Base-by-base conservation (phyloP, 2,113 vertebrate species). In the Indicator indicator region DNA sequence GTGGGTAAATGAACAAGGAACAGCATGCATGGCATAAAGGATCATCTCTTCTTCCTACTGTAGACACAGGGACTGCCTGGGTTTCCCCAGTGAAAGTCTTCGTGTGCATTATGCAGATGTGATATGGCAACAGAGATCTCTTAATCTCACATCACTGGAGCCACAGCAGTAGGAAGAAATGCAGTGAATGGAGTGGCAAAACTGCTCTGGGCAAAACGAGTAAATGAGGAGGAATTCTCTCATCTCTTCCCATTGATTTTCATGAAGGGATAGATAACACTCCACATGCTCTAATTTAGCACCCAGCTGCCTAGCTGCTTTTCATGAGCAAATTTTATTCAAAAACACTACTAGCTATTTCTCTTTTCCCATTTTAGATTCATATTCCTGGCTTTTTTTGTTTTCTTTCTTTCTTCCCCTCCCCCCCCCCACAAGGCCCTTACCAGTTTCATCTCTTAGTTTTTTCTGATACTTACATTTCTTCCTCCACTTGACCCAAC, bases 1-100 rank as follows among this genome's bases (percentile, higher is more conserved):
- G 28, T 42, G 13, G 30, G 11, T 70, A 60, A 56, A 32, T 44
- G 59, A 50, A 42, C 6, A 69, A 30, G 24, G 13, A 69, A 28
- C 6, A 59, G 5, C n/a, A 63, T 12, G 27, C 4, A 7, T 4
- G 2, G 0, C 2, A 0, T 8, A 16, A 58, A 27, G 20, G 7
- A 16, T 16, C 26, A 46, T 50, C 16, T 81, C 8, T 32, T 58
- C 11, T 40, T 7, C 21, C 23, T n/a, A 26, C 17, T 28, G 44
- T 21, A 32, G 52, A 26, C 16, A 42, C n/a, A 64, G 40, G 85
- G 24, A 18, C 9, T 63, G 12, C 19, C 40, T 69, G 44, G 19
- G 44, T 38, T 44, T 81, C 44, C 60, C 28, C 32, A 52, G 12
- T 52, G 62, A 71, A 33, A 11, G 17, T 88, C 65, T 32, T 4